Percentiles rank a stretch among this genome's conserved stretches.
Conservation (phyloP, 1,140 invertebrate species). For the Caenorhabditis latens region DNA sequence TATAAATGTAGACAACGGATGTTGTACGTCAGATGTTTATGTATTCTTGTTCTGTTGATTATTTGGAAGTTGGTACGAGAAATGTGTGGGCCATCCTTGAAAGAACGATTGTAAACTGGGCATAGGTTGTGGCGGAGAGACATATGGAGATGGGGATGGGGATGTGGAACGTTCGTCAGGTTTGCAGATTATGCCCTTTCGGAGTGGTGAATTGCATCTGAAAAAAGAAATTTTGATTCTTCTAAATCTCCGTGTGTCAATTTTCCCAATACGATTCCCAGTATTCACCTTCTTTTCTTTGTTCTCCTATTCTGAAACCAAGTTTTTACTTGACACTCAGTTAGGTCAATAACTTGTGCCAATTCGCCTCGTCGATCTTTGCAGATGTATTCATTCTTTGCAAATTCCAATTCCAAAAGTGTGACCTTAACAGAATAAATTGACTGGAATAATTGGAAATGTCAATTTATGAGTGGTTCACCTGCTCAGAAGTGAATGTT, state of each 20-base stretch:
- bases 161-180: neutral
- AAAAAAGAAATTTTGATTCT: neutral
- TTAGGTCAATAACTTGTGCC: slow-evolving; percentile 7
- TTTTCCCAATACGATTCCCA: too few species aligned
- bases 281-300: slow-evolving; percentile 18
- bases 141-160: neutral
- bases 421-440: slow-evolving; percentile 47
- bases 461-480: slow-evolving; percentile 6
- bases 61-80: neutral
- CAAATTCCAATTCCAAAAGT: slow-evolving; percentile 44
- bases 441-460: slow-evolving; percentile 42
- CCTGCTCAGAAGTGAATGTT: slow-evolving; percentile 44
- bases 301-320: slow-evolving; percentile 44
- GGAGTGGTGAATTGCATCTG: slow-evolving; percentile 31
- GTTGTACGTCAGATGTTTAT: neutral
- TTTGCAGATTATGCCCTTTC: slow-evolving; percentile 8
- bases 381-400: slow-evolving; percentile 52
- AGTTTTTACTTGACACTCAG: slow-evolving; percentile 31
- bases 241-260: too few species aligned
- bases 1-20: neutral
- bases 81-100: slow-evolving; percentile 30
- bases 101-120: neutral
- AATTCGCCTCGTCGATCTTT: slow-evolving; percentile 36
- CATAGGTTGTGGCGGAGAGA: neutral
- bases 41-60: slow-evolving; percentile 20